A percentile compares a stretch with the other conserved stretches of the same genome.
Conservation (phyloP, 1,140 invertebrate genomes). For the Trypoxylus dichotomus region DNA sequence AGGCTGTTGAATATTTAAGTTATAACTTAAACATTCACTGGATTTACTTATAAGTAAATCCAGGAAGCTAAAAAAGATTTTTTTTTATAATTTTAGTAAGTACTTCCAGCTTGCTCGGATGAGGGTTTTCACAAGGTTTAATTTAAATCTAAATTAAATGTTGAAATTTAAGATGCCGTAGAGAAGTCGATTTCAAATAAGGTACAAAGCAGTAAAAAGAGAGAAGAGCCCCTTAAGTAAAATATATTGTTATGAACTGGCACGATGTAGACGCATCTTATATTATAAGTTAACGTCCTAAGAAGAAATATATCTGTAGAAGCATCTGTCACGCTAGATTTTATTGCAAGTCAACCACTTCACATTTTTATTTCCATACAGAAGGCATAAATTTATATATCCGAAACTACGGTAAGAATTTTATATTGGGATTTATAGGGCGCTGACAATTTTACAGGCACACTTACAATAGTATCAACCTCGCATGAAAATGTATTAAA, state of each 20-base stretch:
- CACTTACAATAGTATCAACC: conserved; percentile 18
- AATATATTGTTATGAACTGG: conserved; percentile 30
- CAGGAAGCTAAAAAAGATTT: too few relatives aligned
- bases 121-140: not conserved
- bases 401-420: conserved; percentile 27
- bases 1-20: too few relatives aligned
- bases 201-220: not conserved
- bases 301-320: conserved; percentile 29
- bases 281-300: conserved; percentile 29
- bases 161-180: not conserved
- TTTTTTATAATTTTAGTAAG: too few relatives aligned
- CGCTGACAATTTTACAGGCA: conserved; percentile 19
- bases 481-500: conserved; percentile 27
- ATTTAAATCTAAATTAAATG: not conserved
- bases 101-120: too few relatives aligned
- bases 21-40: too few relatives aligned
- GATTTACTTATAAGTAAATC: too few relatives aligned
- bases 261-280: conserved; percentile 20
- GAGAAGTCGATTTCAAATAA: not conserved
- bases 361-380: conserved; percentile 28
- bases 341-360: conserved; percentile 35
- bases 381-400: conserved; percentile 32
- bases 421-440: conserved; percentile 28
- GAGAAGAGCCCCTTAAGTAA: conserved; percentile 9
- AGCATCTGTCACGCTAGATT: conserved; percentile 33